Evolutionary conservation across 2,113 vertebrate species (phyloP), one percentile per base, ranked within the genome.

Genomic region (Anseranas semipalmata): DNA sequence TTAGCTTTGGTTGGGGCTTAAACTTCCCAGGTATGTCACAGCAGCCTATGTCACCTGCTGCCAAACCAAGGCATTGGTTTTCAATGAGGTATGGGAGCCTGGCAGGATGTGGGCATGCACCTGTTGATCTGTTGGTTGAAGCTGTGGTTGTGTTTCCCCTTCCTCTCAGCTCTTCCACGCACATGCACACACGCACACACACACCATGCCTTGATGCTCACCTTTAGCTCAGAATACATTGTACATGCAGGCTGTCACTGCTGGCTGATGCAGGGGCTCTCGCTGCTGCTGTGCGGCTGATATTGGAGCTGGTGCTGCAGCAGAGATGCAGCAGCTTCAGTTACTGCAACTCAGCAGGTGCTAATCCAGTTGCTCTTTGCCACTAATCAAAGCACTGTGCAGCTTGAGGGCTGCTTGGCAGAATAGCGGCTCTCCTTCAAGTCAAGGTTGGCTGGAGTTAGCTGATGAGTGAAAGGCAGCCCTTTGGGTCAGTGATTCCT

Each of bases 221-320:
- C 48, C 35, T 90, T 67, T 75, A 93, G 33, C 41, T 90, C 62
- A 0, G 3, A 33, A 78, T 19, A 33, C 12, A 6, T 3, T 27
- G 25, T 3, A 16, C 11, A 1, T 6, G 22, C 35, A 30, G 45
- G 8, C 5, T 32, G 14, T 20, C 9, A 3, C 1, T 83, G 77
- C 1, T 0, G 0, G 11, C 1, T 5, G 50, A 53, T 9, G 37
- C 37, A 8, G 62, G 37, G 62, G 60, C 37, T 39, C 25, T 28
- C 11, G 24, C 27, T 72, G 70, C 35, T 53, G 70, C 70, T n/a
- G 11, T 50, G 68, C n/a, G 65, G 21, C 60, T 63, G 81, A 59
- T 75, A 25, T 6, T 2, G 3, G 83, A 84, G 65, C 63, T 70
- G 41, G 28, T 78, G 60, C 85, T 87, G 65, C 85, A 59, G 67